Base-by-base conservation (phyloP, 1,140 invertebrate genomes). In the Drosophila funebris region DNA sequence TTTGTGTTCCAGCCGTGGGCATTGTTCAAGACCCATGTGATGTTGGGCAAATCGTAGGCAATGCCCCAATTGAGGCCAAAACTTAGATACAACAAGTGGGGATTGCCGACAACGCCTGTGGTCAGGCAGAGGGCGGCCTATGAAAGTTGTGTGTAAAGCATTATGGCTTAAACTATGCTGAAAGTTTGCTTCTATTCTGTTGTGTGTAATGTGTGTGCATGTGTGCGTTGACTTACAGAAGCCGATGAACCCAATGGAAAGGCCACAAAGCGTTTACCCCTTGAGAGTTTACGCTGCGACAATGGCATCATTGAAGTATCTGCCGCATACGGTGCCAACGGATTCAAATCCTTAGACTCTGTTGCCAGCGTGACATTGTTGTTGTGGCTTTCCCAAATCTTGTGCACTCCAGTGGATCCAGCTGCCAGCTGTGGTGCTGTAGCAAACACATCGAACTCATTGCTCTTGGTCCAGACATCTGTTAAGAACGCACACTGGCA, bases 31-130 rank as follows among this genome's bases (percentile, higher is more conserved):
- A 94, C 93, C 79, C 94, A 94, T 6, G 94, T 95, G 50, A 94
- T 93, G 76, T 96, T 94, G 6, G 96, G 95, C 37, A 96, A 82
- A 71, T 96, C 95, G 78, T 96, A 96, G 2, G 95, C 94, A 36
- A 96, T 94, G 62, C 95, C 95, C 95, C 95, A 96, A 91, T 96
- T 96, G 36, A 92, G 48, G 37, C 90, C 91, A 61, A 91, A 64
- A 71, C 90, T 92, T 6, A 92, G 64, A 53, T 87, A 91, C 57
- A 89, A 62, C 1, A 73, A 64, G 53, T 92, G 58, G 33, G 91
- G 91, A 76, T 92, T 91, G 50, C 91, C 91, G 50, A 92, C 52
- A 16, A 84, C 80, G 62, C 91, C 91, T 41, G 90, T 79, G 58
- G 90, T 92, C 68, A 88, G 60, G 53, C 91, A 92, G 41, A 91